Evolutionary conservation across 1,140 invertebrate species (phyloP).

Genomic region (Samia ricini): DNA sequence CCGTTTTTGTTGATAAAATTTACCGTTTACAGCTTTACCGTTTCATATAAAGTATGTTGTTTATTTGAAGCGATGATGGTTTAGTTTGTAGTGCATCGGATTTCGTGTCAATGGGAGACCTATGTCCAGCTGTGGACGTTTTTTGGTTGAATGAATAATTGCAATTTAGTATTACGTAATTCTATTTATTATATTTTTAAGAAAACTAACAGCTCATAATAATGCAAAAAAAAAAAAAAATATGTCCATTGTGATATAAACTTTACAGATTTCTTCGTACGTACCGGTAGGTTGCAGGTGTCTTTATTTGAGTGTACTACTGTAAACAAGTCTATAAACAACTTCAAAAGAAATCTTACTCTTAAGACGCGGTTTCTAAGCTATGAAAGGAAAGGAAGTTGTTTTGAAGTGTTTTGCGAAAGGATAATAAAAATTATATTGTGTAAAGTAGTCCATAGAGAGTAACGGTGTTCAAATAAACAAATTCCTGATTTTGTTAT

Average conservation of each 20-base stretch:
- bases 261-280: slow-evolving; percentile 30
- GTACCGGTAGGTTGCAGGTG: slow-evolving; percentile 67
- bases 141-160: too few species aligned
- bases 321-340: slow-evolving; percentile 48
- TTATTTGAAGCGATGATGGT: too few species aligned
- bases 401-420: slow-evolving; percentile 40
- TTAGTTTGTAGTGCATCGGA: too few species aligned
- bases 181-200: too few species aligned
- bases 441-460: slow-evolving; percentile 21
- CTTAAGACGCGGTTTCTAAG: slow-evolving; percentile 38
- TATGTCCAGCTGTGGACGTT: too few species aligned
- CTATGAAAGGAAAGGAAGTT: slow-evolving; percentile 66
- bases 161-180: too few species aligned
- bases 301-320: slow-evolving; percentile 45
- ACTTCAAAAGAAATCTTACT: slow-evolving; percentile 11
- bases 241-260: background rate
- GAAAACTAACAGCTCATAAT: too few species aligned
- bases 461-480: background rate
- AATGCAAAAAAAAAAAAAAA: too few species aligned
- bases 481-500: slow-evolving; percentile 25
- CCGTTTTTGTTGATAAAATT: too few species aligned
- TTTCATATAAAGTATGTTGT: too few species aligned
- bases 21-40: too few species aligned
- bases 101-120: too few species aligned
- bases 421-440: slow-evolving; percentile 37